Conservation (phyloP, 1,140 invertebrate species). For the Aporrectodea caliginosa region DNA sequence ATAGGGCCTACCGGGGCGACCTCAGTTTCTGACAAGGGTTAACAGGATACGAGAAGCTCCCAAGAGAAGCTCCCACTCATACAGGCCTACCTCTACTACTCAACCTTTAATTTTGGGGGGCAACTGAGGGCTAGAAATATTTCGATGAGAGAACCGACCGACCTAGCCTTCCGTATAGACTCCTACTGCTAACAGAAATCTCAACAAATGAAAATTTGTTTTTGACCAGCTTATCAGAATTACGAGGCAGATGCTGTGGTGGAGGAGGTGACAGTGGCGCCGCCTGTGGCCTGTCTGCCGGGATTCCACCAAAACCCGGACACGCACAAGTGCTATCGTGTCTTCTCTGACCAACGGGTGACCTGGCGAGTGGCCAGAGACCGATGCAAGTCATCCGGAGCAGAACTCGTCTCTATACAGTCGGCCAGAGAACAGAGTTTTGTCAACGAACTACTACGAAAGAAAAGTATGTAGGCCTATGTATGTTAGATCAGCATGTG, state of each 20-base stretch:
- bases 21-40: too few species aligned
- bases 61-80: too few species aligned
- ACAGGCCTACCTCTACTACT: too few species aligned
- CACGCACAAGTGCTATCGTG: neutral
- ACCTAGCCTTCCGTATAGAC: too few species aligned
- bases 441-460: conserved; percentile 6
- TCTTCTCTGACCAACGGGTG: neutral
- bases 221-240: neutral
- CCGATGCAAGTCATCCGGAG: neutral
- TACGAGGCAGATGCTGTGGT: neutral
- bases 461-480: conserved; percentile 4
- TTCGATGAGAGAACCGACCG: too few species aligned
- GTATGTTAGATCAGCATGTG: too few species aligned
- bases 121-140: too few species aligned
- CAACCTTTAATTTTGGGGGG: too few species aligned
- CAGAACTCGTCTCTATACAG: conserved; percentile 14
- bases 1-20: too few species aligned
- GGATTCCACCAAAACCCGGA: conserved; percentile 3
- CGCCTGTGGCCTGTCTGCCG: neutral
- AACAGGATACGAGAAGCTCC: too few species aligned
- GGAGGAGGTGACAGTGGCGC: neutral
- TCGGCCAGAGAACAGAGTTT: conserved; percentile 13
- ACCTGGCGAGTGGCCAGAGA: conserved; percentile 19
- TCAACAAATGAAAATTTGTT: too few species aligned
- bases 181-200: too few species aligned